phyloP scores from a whole-genome alignment of 2,797 vertebrate genomes.

The Botia almorhae region DNA sequence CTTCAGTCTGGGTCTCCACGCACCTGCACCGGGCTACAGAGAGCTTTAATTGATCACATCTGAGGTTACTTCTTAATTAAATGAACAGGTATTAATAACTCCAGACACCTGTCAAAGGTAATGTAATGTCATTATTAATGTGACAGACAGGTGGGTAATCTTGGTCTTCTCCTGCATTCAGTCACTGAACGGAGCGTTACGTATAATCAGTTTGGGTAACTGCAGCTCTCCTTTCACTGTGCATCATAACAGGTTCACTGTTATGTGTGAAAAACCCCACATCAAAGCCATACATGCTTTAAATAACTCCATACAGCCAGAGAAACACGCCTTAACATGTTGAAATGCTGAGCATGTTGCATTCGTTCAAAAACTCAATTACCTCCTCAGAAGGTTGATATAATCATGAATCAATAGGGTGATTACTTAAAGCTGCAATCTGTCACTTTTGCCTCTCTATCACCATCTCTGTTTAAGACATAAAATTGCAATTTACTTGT shows the following conservation, averaged over 20 bases:
- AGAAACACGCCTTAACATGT: neutral
- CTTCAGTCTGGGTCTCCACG: neutral
- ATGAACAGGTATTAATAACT: constrained; percentile 38
- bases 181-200: neutral
- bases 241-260: neutral
- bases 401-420: neutral
- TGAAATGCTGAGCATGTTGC: neutral
- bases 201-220: constrained; percentile 38
- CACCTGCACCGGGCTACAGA: neutral
- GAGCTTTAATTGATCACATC: constrained; percentile 35
- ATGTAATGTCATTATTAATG: constrained; percentile 19
- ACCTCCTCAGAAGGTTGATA: neutral
- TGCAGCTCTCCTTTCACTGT: constrained; percentile 8
- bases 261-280: neutral
- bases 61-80: constrained; percentile 35
- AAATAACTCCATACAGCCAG: neutral
- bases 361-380: neutral
- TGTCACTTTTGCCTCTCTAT: no score
- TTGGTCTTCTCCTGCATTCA: neutral
- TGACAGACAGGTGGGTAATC: constrained; percentile 25
- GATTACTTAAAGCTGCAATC: no score
- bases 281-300: constrained; percentile 3
- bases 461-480: no score
- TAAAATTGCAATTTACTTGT: no score
- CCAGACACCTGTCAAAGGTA: constrained; percentile 36